phyloP scores from a whole-genome alignment of 2,113 vertebrate genomes.

The Myodes glareolus region DNA sequence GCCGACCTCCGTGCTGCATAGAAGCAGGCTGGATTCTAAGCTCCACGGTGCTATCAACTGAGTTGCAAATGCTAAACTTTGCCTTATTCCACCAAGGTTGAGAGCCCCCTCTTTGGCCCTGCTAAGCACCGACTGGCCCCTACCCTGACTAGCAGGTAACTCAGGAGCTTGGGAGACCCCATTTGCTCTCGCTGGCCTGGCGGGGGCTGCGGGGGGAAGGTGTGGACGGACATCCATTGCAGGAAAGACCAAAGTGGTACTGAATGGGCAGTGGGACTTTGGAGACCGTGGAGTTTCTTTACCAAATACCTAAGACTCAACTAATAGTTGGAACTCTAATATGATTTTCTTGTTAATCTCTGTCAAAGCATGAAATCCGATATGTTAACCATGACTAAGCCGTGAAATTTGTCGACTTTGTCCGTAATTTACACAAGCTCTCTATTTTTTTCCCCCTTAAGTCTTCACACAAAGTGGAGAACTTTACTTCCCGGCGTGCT shows the following conservation, averaged over 20 bases:
- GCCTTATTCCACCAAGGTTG: not conserved
- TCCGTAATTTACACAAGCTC: conserved; percentile 83
- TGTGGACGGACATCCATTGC: not conserved
- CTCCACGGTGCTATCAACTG: not conserved
- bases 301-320: conserved; percentile 75
- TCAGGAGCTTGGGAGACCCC: not conserved
- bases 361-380: conserved; percentile 85
- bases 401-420: conserved; percentile 87
- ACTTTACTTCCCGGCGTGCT: conserved; percentile 80
- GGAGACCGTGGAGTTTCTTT: conserved; percentile 49
- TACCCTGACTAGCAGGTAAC: not conserved
- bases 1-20: not conserved
- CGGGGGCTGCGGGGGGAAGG: no score
- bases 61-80: conserved; percentile 28
- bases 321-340: conserved; percentile 79
- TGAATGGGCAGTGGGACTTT: conserved; percentile 17
- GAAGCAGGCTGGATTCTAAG: not conserved
- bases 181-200: not conserved
- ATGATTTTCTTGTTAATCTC: conserved; percentile 85
- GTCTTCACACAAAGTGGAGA: conserved; percentile 77
- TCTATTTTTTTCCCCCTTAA: conserved; percentile 63
- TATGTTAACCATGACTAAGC: conserved; percentile 86
- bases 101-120: not conserved
- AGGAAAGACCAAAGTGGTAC: not conserved
- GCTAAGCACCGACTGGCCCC: not conserved